These are phyloP conservation scores for Erinaceus europaeus DNA, from an alignment of 2,113 vertebrate genomes.

Conservation along the genomic window DNA sequence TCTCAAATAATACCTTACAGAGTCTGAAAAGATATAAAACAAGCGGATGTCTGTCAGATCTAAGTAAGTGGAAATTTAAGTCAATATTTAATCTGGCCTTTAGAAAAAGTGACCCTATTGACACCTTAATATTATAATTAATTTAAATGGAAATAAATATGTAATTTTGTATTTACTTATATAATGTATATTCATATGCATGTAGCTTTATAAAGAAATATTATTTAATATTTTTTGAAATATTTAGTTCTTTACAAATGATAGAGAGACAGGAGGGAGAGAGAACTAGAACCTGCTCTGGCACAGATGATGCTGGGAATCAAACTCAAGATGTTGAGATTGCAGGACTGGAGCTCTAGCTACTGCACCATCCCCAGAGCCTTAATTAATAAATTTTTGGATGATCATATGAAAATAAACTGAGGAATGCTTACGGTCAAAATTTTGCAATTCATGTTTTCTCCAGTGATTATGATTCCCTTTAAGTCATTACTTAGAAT, in stretches of 20 bases:
- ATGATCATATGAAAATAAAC: not conserved
- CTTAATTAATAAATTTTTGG: not conserved
- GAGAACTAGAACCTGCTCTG: too few relatives aligned
- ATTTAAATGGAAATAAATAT: not conserved
- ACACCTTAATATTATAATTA: not conserved
- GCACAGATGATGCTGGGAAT: too few relatives aligned
- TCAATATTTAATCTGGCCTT: not conserved
- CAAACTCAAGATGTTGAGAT: too few relatives aligned
- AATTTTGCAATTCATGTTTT: not conserved
- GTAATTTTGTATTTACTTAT: not conserved
- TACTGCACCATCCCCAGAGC: too few relatives aligned
- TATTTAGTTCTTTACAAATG: too few relatives aligned
- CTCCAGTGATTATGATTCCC: not conserved
- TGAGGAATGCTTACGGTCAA: not conserved
- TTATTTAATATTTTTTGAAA: not conserved
- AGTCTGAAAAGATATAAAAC: not conserved
- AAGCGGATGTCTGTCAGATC: not conserved
- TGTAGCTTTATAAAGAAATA: not conserved
- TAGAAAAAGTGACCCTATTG: not conserved
- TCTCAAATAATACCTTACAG: not conserved
- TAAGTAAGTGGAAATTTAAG: not conserved
- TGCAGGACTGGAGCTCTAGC: too few relatives aligned
- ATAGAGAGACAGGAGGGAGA: too few relatives aligned
- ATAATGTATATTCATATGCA: not conserved
- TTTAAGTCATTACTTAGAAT: not conserved